Evolutionary conservation across 2,888 invertebrate genomes (phyloP), one percentile per base, ranked within the genome.

Genomic region (Scaptomyza cyrtandrae): DNA sequence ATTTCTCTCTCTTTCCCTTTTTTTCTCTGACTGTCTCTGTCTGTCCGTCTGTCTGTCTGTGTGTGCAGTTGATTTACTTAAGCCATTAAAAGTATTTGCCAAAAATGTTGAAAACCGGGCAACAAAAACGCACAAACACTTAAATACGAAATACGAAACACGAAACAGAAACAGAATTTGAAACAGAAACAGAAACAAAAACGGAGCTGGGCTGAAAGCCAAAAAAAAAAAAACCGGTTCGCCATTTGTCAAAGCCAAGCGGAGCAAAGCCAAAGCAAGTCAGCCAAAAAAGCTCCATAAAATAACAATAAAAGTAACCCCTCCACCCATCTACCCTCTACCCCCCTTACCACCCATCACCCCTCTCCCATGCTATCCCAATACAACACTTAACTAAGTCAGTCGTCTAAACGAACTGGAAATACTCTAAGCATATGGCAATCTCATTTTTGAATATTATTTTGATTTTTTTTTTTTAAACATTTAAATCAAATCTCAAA

Each of bases 171-270:
- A 45, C 57, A 58, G 62, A 53, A 48, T 31, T 49, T 57, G 41
- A 61, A 65, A 24, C 58, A 53, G 64, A 50, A 49, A 53, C 57
- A 62, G 55, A 53, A 49, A 45, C 56, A 49, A 46, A 69, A 53
- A 60, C 60, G 54, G 54, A 70, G 79, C 67, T 77, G 73, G 80
- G 82, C 83, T 67, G 78, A 84, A 78, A 84, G 77, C 80, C 79
- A 82, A 64, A 66, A 33, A 7, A 29, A 29, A 35, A 35, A 35
- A 41, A 75, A 82, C 82, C 82, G 85, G 85, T 83, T 83, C 64
- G 78, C 82, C 82, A 84, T 83, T 83, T 83, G 83, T 80, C 85
- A 84, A 84, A 72, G 70, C 72, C 70, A 74, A 57, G 64, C 74
- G 66, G 64, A 78, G 63, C 50, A 55, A 54, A 63, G 68, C 69